Evolutionary conservation across 2,888 invertebrate genomes (phyloP).

Genomic region (Tineola bisselliella): DNA sequence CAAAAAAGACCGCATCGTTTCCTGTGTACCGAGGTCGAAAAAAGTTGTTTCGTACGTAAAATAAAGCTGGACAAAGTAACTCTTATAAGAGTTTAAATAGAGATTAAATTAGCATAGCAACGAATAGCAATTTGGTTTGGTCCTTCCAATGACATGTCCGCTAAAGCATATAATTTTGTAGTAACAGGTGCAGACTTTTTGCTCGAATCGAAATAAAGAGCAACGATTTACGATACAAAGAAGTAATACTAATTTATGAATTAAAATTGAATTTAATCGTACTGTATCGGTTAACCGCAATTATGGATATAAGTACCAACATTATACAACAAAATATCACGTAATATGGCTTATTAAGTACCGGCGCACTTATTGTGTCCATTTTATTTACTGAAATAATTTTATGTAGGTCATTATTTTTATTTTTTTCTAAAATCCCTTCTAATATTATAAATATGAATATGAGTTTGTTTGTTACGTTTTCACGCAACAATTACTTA

Average conservation of each 20-base stretch:
- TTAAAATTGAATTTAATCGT: neutral
- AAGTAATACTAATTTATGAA: neutral
- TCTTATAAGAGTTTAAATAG: neutral
- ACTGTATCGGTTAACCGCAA: neutral
- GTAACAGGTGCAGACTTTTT: slow-evolving; percentile 36
- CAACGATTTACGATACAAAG: neutral
- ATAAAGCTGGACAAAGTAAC: neutral
- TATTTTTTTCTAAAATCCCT: too few species aligned
- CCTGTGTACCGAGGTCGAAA: slow-evolving; percentile 25
- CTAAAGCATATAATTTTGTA: slow-evolving; percentile 30
- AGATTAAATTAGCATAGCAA: neutral
- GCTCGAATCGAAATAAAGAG: neutral
- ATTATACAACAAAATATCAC: too few species aligned
- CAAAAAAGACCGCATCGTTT: slow-evolving; percentile 27
- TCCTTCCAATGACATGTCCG: slow-evolving; percentile 20
- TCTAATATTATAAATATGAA: too few species aligned
- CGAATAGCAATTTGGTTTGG: slow-evolving; percentile 16
- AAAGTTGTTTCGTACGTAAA: slow-evolving; percentile 17
- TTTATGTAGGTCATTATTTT: too few species aligned
- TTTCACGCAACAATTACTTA: too few species aligned
- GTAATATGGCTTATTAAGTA: too few species aligned
- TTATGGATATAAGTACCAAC: neutral
- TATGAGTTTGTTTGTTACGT: too few species aligned
- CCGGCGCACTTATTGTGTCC: too few species aligned
- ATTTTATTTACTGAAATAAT: too few species aligned